phyloP scores from a whole-genome alignment of 2,113 vertebrate genomes.

The Delphinus delphis region DNA sequence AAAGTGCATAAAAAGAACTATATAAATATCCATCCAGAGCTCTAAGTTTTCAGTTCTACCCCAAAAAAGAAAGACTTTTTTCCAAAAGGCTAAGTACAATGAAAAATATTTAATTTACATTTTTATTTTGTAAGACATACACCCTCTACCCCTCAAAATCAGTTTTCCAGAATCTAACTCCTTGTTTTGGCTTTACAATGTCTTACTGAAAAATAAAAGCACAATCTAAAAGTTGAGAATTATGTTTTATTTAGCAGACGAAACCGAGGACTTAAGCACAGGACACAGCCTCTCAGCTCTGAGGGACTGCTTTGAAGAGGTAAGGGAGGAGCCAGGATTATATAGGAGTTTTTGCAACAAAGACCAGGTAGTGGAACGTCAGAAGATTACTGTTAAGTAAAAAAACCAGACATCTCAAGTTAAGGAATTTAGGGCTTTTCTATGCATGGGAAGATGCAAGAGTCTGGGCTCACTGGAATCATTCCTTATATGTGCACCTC shows the following conservation, averaged over 20 bases:
- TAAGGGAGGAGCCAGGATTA: background rate
- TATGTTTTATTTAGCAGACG: background rate
- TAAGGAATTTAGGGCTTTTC: background rate
- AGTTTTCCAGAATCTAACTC: conserved; percentile 20
- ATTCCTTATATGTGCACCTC: background rate
- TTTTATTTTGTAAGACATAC: conserved; percentile 6
- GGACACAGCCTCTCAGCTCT: background rate
- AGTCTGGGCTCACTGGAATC: background rate
- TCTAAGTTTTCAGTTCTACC: background rate
- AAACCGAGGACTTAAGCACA: background rate
- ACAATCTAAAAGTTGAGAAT: background rate
- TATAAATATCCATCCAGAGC: background rate
- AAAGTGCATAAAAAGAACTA: background rate
- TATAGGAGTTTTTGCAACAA: background rate
- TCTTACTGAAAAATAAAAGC: background rate
- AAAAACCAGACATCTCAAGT: background rate
- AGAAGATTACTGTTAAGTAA: background rate
- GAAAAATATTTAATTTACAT: conserved; percentile 32
- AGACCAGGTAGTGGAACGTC: background rate
- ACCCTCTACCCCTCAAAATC: background rate
- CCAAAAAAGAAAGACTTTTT: background rate
- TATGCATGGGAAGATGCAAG: background rate
- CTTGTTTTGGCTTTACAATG: background rate
- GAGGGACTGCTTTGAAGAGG: background rate
- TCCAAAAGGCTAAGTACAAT: conserved; percentile 18